A percentile compares a stretch with the other conserved stretches of the same genome.
phyloP scores from a whole-genome alignment of 2,797 vertebrate species.

The Linurgus olivaceus region DNA sequence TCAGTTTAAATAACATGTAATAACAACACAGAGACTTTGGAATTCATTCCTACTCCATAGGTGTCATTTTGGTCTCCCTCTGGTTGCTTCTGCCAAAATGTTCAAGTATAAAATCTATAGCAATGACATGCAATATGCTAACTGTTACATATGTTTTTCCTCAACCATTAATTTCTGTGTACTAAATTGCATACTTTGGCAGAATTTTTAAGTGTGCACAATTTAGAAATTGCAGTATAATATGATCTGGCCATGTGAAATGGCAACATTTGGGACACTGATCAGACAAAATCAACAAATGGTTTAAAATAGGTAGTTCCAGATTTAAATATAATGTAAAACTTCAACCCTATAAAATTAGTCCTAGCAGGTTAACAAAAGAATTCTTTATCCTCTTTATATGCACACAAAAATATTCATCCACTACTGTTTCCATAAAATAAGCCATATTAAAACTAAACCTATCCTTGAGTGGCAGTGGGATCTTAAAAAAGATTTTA shows the following conservation, averaged over 20 bases:
- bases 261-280: not conserved
- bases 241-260: not conserved
- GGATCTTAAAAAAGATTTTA: not conserved
- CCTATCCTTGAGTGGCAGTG: not conserved
- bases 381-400: not conserved
- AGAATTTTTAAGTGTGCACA: constrained; percentile 23
- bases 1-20: constrained; percentile 6
- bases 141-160: constrained; percentile 19
- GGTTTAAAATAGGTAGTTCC: constrained; percentile 29
- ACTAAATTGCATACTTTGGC: constrained; percentile 7
- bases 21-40: constrained; percentile 27
- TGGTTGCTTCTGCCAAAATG: constrained; percentile 40
- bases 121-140: constrained; percentile 42
- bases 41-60: constrained; percentile 28
- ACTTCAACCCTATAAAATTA: not conserved
- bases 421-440: not conserved
- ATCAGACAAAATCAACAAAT: constrained; percentile 3
- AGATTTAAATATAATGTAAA: constrained; percentile 35
- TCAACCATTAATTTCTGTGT: constrained; percentile 40
- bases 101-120: constrained; percentile 28
- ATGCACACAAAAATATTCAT: not conserved
- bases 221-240: constrained; percentile 17
- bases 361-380: not conserved
- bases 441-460: not conserved
- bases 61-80: constrained; percentile 47